Conservation (phyloP, 2,888 invertebrate species). For the Drosophila nr. medialis region DNA sequence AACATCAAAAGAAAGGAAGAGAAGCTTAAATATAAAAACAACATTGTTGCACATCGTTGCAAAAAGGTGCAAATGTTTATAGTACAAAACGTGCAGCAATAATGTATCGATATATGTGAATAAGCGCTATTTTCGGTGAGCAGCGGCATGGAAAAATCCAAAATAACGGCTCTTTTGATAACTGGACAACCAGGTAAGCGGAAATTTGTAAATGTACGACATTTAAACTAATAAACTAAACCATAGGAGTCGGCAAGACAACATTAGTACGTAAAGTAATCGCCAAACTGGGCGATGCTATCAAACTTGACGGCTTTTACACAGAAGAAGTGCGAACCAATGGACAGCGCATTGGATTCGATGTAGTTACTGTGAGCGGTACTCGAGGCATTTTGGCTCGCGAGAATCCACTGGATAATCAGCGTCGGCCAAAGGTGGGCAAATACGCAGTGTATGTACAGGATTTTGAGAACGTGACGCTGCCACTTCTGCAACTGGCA, state of each 20-base stretch:
- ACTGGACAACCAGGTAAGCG: constrained; percentile 61
- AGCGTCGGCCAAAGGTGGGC: constrained; percentile 85
- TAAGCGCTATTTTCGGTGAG: background rate
- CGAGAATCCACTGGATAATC: constrained; percentile 29
- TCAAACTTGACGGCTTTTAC: constrained; percentile 86
- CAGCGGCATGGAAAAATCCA: constrained; percentile 31
- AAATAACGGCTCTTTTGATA: constrained; percentile 42
- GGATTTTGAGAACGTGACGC: constrained; percentile 87
- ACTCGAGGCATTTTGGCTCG: constrained; percentile 86
- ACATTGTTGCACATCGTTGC: background rate
- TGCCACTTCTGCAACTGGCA: constrained; percentile 83
- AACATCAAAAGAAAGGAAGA: background rate
- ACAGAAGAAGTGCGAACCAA: constrained; percentile 87
- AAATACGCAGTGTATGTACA: constrained; percentile 87
- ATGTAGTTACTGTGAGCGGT: constrained; percentile 86
- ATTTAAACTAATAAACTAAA: background rate
- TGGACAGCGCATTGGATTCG: constrained; percentile 87
- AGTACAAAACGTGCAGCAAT: background rate
- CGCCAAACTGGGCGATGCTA: constrained; percentile 57
- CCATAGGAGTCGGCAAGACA: constrained; percentile 88
- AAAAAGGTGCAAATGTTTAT: background rate
- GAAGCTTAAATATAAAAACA: background rate
- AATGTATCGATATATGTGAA: constrained; percentile 15
- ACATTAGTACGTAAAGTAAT: constrained; percentile 86
- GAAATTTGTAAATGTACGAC: background rate